Evolutionary conservation across 2,113 vertebrate species (phyloP).

Genomic region (Suricata suricatta): DNA sequence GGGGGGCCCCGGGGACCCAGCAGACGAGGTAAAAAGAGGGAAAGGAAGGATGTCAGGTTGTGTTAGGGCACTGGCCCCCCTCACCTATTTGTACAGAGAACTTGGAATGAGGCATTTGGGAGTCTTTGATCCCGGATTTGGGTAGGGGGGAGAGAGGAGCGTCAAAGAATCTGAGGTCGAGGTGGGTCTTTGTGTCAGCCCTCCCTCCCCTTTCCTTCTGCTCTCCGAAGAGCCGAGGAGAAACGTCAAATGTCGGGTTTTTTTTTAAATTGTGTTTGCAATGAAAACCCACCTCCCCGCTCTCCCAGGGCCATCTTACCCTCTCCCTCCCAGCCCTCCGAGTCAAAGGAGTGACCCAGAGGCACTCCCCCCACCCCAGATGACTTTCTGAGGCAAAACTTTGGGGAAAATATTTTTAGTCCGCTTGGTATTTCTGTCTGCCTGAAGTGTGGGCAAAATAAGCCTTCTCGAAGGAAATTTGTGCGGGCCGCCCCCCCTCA

Average conservation of each 20-base stretch:
- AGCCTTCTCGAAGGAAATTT: constrained; percentile 47
- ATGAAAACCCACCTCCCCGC: constrained; percentile 38
- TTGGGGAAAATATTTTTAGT: constrained; percentile 68
- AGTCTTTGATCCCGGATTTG: not conserved
- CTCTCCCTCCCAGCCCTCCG: not conserved
- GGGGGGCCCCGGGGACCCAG: not conserved
- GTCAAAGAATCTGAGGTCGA: constrained; percentile 22
- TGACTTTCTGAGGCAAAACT: constrained; percentile 77
- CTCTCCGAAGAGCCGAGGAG: not conserved
- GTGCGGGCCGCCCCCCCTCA: not conserved
- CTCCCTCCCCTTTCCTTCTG: constrained; percentile 5
- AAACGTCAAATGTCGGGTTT: not conserved
- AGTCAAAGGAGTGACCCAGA: constrained; percentile 70
- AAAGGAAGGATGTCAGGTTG: not conserved
- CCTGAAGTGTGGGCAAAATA: constrained; percentile 54
- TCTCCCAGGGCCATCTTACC: not conserved
- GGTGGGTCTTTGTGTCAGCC: constrained; percentile 67
- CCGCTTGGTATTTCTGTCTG: constrained; percentile 56
- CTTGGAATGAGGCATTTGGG: not conserved
- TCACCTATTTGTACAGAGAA: not conserved
- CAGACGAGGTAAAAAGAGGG: not conserved
- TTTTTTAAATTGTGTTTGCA: constrained; percentile 37
- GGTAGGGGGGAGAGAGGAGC: not conserved
- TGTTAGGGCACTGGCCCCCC: not conserved
- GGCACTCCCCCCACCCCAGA: constrained; percentile 61